Percentiles rank a stretch among this genome's conserved stretches.
Conservation (phyloP, 2,113 vertebrate species). For the Neolamprologus devosi region DNA sequence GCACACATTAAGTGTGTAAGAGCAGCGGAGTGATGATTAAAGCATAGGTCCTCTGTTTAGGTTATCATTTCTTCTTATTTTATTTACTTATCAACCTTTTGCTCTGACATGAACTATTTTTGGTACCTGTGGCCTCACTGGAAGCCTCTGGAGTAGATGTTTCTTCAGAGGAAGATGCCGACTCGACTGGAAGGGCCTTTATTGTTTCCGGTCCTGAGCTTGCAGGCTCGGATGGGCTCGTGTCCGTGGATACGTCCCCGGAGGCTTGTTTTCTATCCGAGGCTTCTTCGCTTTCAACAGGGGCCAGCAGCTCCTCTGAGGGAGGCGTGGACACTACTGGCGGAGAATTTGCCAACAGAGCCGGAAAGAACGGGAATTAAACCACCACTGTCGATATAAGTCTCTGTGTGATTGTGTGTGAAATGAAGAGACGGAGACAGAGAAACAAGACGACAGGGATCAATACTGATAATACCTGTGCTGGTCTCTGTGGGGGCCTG, state of each 20-base stretch:
- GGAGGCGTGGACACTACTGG: neutral
- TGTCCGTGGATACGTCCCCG: neutral
- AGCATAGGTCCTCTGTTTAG: neutral
- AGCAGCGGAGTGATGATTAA: neutral
- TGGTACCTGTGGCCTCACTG: slow-evolving; percentile 23
- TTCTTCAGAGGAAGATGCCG: neutral
- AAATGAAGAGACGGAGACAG: neutral
- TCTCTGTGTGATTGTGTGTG: neutral
- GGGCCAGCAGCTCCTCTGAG: neutral
- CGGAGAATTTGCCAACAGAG: neutral
- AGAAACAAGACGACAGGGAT: neutral
- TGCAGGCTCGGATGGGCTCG: neutral
- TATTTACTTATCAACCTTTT: neutral
- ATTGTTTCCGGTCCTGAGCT: neutral
- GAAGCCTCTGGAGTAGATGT: neutral
- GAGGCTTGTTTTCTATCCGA: neutral
- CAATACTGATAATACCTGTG: slow-evolving; percentile 29
- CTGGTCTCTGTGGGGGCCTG: slow-evolving; percentile 7
- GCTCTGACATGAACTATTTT: neutral
- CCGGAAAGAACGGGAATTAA: neutral
- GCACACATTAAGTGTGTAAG: neutral
- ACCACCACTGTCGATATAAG: neutral
- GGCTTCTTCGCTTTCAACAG: neutral
- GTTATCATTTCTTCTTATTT: neutral
- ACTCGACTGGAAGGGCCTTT: neutral